phyloP scores from a whole-genome alignment of 2,797 vertebrate genomes.

The Rhyacichthys aspro region DNA sequence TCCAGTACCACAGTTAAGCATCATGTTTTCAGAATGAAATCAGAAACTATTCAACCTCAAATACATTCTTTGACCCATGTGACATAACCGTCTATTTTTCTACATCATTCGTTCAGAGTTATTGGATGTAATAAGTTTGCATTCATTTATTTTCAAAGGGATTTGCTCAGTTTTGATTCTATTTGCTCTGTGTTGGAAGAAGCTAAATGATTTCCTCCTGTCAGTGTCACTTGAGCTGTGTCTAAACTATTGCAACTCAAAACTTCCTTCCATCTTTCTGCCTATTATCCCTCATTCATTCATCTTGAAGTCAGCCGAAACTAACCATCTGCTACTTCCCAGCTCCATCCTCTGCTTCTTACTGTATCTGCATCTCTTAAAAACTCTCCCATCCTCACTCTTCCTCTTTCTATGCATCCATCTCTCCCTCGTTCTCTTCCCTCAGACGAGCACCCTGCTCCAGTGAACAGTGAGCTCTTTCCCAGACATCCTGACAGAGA shows the following conservation, averaged over 20 bases:
- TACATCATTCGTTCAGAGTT: constrained; percentile 10
- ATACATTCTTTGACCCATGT: constrained; percentile 4
- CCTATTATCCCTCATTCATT: constrained; percentile 4
- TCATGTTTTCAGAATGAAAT: too few relatives aligned
- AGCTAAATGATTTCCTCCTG: not conserved
- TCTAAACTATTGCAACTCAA: not conserved
- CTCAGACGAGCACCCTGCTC: constrained; percentile 34
- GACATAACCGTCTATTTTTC: constrained; percentile 12
- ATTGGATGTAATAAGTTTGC: not conserved
- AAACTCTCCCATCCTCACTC: constrained; percentile 19
- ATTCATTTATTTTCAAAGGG: not conserved
- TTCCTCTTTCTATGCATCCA: constrained; percentile 1
- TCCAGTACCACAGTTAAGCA: too few relatives aligned
- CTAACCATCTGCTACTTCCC: constrained; percentile 46
- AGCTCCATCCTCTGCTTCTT: constrained; percentile 13
- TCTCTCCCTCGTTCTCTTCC: constrained; percentile 3
- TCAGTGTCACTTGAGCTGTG: not conserved
- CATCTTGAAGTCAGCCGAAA: constrained; percentile 18
- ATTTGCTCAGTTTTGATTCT: not conserved
- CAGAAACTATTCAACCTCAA: too few relatives aligned
- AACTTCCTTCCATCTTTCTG: constrained; percentile 1
- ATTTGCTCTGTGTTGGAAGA: not conserved
- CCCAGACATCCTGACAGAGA: constrained; percentile 41
- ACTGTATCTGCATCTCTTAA: constrained; percentile 12
- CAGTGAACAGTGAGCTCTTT: constrained; percentile 46